Evolutionary conservation across 2,888 invertebrate genomes (phyloP), one percentile per base, ranked within the genome.

Genomic region (Antitype chi): DNA sequence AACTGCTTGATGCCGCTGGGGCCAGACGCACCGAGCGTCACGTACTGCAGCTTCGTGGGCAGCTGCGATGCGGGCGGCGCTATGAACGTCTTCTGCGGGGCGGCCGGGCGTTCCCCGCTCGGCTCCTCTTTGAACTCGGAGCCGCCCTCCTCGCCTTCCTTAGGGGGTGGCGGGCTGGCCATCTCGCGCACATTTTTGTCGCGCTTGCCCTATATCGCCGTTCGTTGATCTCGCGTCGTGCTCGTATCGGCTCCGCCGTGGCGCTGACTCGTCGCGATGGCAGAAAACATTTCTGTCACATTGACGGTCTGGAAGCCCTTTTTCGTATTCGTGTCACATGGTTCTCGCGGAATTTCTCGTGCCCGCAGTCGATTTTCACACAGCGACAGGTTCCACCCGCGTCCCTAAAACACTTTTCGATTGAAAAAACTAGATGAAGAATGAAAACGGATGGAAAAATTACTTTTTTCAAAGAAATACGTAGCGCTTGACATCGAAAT

Each of bases 311-410:
- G 95, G 94, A 95, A 95, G 94, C 94, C 94, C 95, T 95, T 95
- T 96, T 96, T 96, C 95, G 96, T 96, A 96, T 96, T 96, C 96
- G 96, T 96, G 96, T 96, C 96, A 96, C 96, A 96, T 96, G 96
- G 94, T 95, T 96, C 94, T 96, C 92, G 94, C 91, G 92, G 94
- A 94, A 93, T 95, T 94, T 94, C 93, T 93, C 90, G 88, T 89
- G 88, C 91, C 89, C 88, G 88, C 91, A 89, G 88, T 90, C 79
- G 74, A 87, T 90, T 92, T 85, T 85, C 85, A 87, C 83, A 87
- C 82, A 81, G 84, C 84, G 86, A 85, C 88, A 84, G 87, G 67
- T 86, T 87, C 76, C 88, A 88, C 88, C 88, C 85, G 85, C 82
- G 84, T 89, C 85, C 88, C 82, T 91, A 86, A 84, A 81, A 88